A percentile compares a stretch with the other conserved stretches of the same genome.
Conservation (phyloP, 2,113 vertebrate species). For the Pygathrix nemaeus region DNA sequence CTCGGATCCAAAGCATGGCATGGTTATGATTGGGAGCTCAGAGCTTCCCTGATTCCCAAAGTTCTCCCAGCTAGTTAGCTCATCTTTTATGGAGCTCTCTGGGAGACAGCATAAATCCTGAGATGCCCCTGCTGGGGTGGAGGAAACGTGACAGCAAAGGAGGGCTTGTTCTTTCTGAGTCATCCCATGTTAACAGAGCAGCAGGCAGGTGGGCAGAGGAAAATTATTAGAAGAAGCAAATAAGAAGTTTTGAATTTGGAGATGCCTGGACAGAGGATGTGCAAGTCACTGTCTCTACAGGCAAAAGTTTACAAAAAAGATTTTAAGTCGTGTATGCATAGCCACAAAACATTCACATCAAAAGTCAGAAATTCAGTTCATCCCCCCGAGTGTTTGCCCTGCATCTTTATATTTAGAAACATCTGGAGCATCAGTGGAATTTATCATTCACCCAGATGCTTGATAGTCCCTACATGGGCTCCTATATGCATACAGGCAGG, state of each 20-base stretch:
- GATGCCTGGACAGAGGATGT: background rate
- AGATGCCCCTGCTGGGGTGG: background rate
- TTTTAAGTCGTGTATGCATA: background rate
- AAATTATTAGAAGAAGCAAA: background rate
- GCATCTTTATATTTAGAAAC: slow-evolving; percentile 51
- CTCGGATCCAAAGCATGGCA: background rate
- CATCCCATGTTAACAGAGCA: background rate
- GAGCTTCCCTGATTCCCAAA: background rate
- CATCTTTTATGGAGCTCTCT: background rate
- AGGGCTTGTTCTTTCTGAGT: background rate
- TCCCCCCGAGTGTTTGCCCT: background rate
- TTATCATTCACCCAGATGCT: slow-evolving; percentile 49
- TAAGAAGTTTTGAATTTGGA: background rate
- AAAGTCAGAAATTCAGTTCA: background rate
- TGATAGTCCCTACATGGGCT: background rate
- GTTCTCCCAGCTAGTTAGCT: background rate
- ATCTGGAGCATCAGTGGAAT: slow-evolving; percentile 51
- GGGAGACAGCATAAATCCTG: background rate
- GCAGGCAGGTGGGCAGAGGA: background rate
- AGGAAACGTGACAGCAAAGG: background rate
- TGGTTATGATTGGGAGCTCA: background rate
- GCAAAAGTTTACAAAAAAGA: slow-evolving; percentile 2
- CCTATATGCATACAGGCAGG: background rate
- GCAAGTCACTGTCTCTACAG: background rate
- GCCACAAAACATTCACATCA: background rate